Evolutionary conservation across 2,113 vertebrate species (phyloP), one percentile per base, ranked within the genome.

Genomic region (Phrynosoma platyrhinos): DNA sequence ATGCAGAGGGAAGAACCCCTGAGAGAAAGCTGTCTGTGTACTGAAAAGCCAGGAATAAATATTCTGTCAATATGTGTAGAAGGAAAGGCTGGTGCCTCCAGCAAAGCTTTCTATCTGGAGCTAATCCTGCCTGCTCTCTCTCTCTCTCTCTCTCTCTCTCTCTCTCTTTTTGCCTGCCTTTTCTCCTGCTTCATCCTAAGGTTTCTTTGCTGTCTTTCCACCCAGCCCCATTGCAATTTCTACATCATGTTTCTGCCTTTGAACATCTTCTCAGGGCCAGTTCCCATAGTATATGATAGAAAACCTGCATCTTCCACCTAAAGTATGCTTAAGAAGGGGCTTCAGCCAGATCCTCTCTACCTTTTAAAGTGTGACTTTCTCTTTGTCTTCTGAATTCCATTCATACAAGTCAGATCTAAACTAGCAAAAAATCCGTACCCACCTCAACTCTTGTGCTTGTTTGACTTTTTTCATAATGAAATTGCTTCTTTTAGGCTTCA

Each of bases 21-120:
- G 79, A 91, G 87, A 88, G 58, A 82, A 86, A 91, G 93, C 90
- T 94, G 88, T 88, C 90, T 94, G 79, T 94, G 90, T 91, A 88
- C 85, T 85, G 84, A 84, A 92, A 90, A 79, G 90, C 89, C 91
- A 90, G 90, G 72, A 92, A 94, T 95, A 95, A 94, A 95, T 93
- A 94, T 92, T 93, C 68, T 75, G 32, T 25, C 90, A 88, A 91
- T 89, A 92, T 85, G 79, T 88, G 68, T 82, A 83, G 81, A 42
- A 1, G n/a, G 9, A 91, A 25, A 9, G 0, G 0, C 77, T 82
- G 58, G 13, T 78, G 18, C 9, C 62, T 87, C 89, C 77, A 81
- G 55, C 9, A 87, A 88, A 93, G 82, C 9, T 1, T 53, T 25
- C n/a, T 53, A 0, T n/a, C 84, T 86, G 20, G n/a, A 58, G 10